Percentiles rank a stretch among this genome's conserved stretches.
These are phyloP conservation scores for Cottus gobio DNA, from an alignment of 2,113 vertebrate species.

Conservation along the genomic window DNA sequence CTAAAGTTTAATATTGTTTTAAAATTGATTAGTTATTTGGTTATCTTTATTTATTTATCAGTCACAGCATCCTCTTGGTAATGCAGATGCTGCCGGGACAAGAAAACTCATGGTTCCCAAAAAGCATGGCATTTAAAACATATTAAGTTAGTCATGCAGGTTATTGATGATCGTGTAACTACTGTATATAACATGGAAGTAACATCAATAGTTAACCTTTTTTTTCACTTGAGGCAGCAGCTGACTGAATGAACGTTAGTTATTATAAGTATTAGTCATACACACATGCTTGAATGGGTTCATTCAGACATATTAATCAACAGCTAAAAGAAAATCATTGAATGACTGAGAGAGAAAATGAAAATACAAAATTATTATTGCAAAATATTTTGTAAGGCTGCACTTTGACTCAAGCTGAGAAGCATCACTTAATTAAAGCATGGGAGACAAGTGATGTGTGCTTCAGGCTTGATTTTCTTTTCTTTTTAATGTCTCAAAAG, in stretches of 20 bases:
- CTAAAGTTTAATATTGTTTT: neutral
- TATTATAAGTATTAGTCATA: neutral
- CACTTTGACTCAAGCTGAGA: neutral
- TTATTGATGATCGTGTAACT: neutral
- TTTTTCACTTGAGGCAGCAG: neutral
- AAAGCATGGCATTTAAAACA: neutral
- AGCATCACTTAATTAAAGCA: neutral
- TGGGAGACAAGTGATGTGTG: neutral
- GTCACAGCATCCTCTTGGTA: neutral
- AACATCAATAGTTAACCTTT: neutral
- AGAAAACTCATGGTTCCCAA: neutral
- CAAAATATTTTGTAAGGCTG: neutral
- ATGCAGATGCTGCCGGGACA: neutral
- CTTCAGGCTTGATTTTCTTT: neutral
- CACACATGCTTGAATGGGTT: neutral
- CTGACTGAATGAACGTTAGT: conserved; percentile 16
- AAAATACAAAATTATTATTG: too few relatives aligned
- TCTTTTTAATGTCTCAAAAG: too few relatives aligned
- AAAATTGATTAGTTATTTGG: neutral
- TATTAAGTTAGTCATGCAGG: neutral
- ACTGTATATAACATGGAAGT: neutral
- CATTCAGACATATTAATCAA: conserved; percentile 7
- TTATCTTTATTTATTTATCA: neutral
- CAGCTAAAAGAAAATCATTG: neutral
- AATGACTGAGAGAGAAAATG: neutral